Evolutionary conservation across 2,113 vertebrate genomes (phyloP), one percentile per base, ranked within the genome.

Genomic region (Chionomys nivalis): DNA sequence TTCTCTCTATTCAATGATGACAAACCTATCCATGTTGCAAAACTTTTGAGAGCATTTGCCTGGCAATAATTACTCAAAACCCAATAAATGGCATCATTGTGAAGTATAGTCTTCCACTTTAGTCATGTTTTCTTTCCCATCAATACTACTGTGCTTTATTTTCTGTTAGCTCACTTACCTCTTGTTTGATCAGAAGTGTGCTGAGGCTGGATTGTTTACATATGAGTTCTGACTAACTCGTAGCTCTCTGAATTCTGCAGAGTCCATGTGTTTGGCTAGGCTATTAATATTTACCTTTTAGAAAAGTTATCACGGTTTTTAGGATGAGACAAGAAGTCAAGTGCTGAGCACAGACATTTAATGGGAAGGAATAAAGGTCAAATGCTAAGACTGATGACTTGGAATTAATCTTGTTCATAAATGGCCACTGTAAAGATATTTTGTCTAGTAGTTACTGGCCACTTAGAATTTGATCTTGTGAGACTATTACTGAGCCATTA

Each of bases 281-380:
- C 28, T 91, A 75, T 82, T 94, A 92, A 92, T 94, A 94, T 97
- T 97, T 97, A 96, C 92, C 70, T 91, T 97, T 79, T 73, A 31
- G 78, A 94, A 96, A 95, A 94, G 73, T 91, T 79, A 93, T 17
- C 23, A 42, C 82, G 39, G 7, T 39, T 95, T 85, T 94, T 66
- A 52, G 63, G 61, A 93, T 76, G 72, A 92, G 72, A 17, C 72
- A 96, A 78, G 61, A 91, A 68, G 47, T 28, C 33, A 94, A 95
- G 33, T 73, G 24, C 61, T 94, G 14, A 70, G 78, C 36, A 66
- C 7, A 93, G 23, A 47, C 31, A 61, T 96, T 82, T 82, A 94
- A 88, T 61, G 73, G 73, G 70, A 75, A 61, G 52, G 31, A 92
- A 86, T 49, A 96, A 97, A 96, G 75, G 58, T 95, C 94, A 96